A percentile compares a stretch with the other conserved stretches of the same genome.
Conservation (phyloP, 2,888 invertebrate genomes). For the Mythimna vitellina region DNA sequence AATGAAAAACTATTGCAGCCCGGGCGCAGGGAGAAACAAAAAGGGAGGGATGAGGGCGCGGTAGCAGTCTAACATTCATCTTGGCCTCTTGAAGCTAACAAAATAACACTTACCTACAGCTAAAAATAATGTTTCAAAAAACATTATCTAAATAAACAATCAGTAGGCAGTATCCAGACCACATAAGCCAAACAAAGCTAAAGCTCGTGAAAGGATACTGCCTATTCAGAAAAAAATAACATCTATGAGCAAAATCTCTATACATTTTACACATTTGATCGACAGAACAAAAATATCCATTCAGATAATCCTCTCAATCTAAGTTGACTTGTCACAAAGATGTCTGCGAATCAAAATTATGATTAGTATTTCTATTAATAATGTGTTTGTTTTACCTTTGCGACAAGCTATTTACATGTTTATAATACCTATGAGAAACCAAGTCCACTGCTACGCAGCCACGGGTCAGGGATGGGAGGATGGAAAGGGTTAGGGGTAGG, state of each 20-base stretch:
- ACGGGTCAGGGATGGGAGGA: conserved; percentile 68
- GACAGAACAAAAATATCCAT: conserved; percentile 75
- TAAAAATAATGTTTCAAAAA: conserved; percentile 84
- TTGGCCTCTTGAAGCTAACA: conserved; percentile 90
- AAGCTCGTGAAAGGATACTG: conserved; percentile 84
- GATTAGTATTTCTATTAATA: conserved; percentile 71
- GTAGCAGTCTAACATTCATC: conserved; percentile 90
- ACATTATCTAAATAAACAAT: conserved; percentile 83
- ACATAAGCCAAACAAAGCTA: conserved; percentile 58
- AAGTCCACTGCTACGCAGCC: conserved; percentile 90
- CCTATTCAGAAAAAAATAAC: conserved; percentile 85
- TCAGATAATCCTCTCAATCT: conserved; percentile 78
- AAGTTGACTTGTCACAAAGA: conserved; percentile 86
- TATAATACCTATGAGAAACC: conserved; percentile 88
- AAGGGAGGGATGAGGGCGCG: conserved; percentile 85
- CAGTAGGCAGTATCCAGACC: conserved; percentile 87
- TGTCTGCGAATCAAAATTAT: conserved; percentile 70
- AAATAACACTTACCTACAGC: conserved; percentile 89
- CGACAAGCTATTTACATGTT: conserved; percentile 86
- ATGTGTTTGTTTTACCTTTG: conserved; percentile 84
- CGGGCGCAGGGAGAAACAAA: conserved; percentile 86
- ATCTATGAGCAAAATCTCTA: conserved; percentile 88
- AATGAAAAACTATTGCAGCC: conserved; percentile 88
- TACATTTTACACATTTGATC: conserved; percentile 86
- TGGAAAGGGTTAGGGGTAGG: conserved; percentile 45